A percentile compares a stretch with the other conserved stretches of the same genome.
Conservation (phyloP, 2,888 invertebrate genomes). For the Trichacis sp. region DNA sequence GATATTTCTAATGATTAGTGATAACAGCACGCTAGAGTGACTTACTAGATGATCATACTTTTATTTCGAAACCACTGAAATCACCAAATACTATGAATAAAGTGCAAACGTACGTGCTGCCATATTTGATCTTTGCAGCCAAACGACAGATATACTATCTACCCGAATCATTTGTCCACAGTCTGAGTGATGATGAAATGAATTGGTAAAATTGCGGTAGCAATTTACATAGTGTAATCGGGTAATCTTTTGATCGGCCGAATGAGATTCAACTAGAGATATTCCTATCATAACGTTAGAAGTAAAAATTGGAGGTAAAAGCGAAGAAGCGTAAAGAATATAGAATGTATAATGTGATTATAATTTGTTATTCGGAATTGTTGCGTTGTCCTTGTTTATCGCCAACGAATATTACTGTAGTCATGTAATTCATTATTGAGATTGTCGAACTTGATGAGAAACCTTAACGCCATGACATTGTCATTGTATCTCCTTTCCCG, state of each 20-base stretch:
- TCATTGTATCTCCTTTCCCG: conserved; percentile 38
- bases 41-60: neutral
- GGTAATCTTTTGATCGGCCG: conserved; percentile 53
- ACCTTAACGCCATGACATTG: conserved; percentile 23
- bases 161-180: conserved; percentile 57
- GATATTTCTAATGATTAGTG: too few relatives aligned
- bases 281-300: conserved; percentile 54
- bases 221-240: conserved; percentile 60
- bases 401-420: conserved; percentile 24
- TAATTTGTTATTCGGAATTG: conserved; percentile 51
- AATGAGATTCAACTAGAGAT: conserved; percentile 47
- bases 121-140: conserved; percentile 56
- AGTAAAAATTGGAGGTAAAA: conserved; percentile 40
- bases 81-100: conserved; percentile 52
- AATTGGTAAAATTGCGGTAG: conserved; percentile 58
- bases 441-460: conserved; percentile 31
- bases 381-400: conserved; percentile 45
- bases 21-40: conserved; percentile 7
- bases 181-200: conserved; percentile 55
- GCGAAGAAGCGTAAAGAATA: conserved; percentile 42
- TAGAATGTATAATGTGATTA: conserved; percentile 58
- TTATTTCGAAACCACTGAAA: conserved; percentile 15
- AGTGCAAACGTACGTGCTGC: conserved; percentile 55
- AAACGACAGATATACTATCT: conserved; percentile 50
- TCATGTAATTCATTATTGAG: conserved; percentile 26